phyloP scores from a whole-genome alignment of 2,113 vertebrate species.

The Salvelinus sp. region DNA sequence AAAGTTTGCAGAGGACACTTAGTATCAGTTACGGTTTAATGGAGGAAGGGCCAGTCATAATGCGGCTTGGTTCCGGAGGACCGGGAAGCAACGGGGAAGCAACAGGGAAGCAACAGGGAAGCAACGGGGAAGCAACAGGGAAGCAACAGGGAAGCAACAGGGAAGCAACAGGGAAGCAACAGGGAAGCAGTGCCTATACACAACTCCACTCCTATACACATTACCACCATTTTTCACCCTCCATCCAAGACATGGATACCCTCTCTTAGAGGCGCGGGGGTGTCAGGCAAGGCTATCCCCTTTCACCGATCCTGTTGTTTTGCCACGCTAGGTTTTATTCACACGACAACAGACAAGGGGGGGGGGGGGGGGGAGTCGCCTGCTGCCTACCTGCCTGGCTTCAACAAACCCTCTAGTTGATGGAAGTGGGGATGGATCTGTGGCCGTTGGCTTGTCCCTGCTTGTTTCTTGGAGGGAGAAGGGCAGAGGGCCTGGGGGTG shows the following conservation, averaged over 20 bases:
- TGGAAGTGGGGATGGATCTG: slow-evolving; percentile 43
- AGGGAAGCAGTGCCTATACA: slow-evolving; percentile 38
- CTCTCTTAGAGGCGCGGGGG: slow-evolving; percentile 31
- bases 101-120: neutral
- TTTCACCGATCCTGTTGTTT: slow-evolving; percentile 56
- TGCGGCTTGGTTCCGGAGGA: slow-evolving; percentile 54
- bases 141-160: slow-evolving; percentile 19
- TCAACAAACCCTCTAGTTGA: slow-evolving; percentile 47
- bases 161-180: slow-evolving; percentile 23
- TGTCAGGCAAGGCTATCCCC: slow-evolving; percentile 42
- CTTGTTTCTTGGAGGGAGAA: slow-evolving; percentile 70
- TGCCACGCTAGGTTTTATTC: slow-evolving; percentile 41
- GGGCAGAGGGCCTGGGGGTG: slow-evolving; percentile 67
- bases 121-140: slow-evolving; percentile 38
- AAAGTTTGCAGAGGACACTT: slow-evolving; percentile 59
- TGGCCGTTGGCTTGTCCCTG: slow-evolving; percentile 65
- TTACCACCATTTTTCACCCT: slow-evolving; percentile 51
- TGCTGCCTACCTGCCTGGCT: neutral
- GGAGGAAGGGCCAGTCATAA: slow-evolving; percentile 53
- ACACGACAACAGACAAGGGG: slow-evolving; percentile 28
- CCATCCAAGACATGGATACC: slow-evolving; percentile 38
- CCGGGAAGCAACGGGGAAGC: slow-evolving; percentile 38
- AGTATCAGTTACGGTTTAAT: slow-evolving; percentile 68
- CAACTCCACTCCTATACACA: slow-evolving; percentile 44
- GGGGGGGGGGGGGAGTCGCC: slow-evolving; percentile 11